Base-by-base conservation (phyloP, 2,797 vertebrate species). In the Gambusia yucatana region DNA sequence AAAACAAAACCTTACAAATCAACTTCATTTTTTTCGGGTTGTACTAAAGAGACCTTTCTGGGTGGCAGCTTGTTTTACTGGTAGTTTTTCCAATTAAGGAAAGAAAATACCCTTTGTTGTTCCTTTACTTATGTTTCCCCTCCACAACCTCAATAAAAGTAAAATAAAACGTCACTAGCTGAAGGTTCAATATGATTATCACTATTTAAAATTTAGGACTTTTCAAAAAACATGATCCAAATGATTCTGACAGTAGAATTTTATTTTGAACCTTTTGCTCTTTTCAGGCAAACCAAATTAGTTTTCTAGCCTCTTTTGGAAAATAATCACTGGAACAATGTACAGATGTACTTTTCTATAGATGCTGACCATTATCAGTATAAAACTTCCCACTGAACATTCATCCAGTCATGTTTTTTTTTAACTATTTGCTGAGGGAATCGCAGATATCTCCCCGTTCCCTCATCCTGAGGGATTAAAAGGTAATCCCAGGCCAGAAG, bases 1-100 rank as follows among this genome's bases (percentile, higher is more conserved):
- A 76, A 84, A 39, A 77, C 77, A 78, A 77, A 84, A 43, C 65
- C 75, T 70, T n/a, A 67, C 43, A 81, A 69, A 57, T 73, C 6
- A 4, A 65, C 76, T 63, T 77, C 85, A 88, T 78, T 83, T 84
- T 47, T 43, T 78, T 6, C 39, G n/a, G 22, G 13, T 82, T 87
- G 85, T 33, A 75, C 6, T 78, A 72, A 67, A 65, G 48, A 55
- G 61, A 76, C 75, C 76, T 76, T 82, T 69, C 76, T 65, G 43
- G 57, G 33, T 33, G 47, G 77, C 67, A 67, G 63, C 1, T 43
- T 43, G 39, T 39, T 36, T 65, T 22, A 39, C 33, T 65, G 33
- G 7, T 65, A 65, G 7, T 8, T 22, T 41, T 39, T 65, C 20
- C 33, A 52, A 52, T 30, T 3, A 22, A 39, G 63, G 61, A 0